Evolutionary conservation across 1,140 invertebrate species (phyloP), one percentile per base, ranked within the genome.

Genomic region (Calliopsis andreniformis): DNA sequence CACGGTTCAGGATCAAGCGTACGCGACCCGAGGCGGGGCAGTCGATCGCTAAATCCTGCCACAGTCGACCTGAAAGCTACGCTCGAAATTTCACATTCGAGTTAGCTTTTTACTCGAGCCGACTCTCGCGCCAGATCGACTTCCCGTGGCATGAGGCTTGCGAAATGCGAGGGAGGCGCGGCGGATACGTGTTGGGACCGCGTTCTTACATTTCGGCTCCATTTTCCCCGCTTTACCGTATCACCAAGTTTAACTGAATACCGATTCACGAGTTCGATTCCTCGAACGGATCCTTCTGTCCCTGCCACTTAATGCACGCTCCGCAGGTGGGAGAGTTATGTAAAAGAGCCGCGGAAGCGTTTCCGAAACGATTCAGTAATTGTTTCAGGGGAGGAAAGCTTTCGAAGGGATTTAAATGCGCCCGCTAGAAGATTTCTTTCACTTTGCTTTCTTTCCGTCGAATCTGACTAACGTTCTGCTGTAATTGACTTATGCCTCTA

Each of bases 41-140:
- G 49, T 55, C 83, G 58, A 85, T 84, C 83, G 82, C 79, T 85
- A 82, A 85, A 85, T 84, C 83, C 79, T 79, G 32, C 43, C 18
- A 39, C 35, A 61, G 62, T 20, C 45, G 35, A 25, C 61, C 47
- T 42, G 51, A 78, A 70, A 68, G 82, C 78, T 75, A 82, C 67
- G 76, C 71, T 42, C 39, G 76, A 85, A 79, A 85, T 84, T 85
- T 84, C 76, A 85, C 83, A 85, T 84, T 85, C 81, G 79, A 79
- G 76, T 85, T 69, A 58, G 78, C 83, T 85, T 85, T 82, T 85
- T 85, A 62, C 70, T 82, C 76, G 71, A 85, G 28, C 71, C 76
- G 53, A 23, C 69, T 43, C 68, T 72, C 53, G 51, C 47, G 59
- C 77, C 55, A 75, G 83, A 78, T 84, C 78, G 83, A 80, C 64